Evolutionary conservation across 2,113 vertebrate species (phyloP).

Genomic region (Thunnus thynnus): DNA sequence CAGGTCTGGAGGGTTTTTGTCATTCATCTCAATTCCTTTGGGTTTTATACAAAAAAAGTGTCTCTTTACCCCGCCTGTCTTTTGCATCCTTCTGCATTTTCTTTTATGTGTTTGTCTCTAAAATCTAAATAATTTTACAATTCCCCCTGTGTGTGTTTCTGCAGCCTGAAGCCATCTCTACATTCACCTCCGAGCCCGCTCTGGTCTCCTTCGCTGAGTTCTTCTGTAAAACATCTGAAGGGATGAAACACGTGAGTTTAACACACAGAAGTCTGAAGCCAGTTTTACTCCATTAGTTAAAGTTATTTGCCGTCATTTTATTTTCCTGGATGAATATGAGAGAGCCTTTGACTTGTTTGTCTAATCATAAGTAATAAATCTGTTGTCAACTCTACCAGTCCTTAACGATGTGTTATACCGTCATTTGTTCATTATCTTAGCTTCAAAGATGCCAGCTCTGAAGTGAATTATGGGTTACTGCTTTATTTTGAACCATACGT

Average conservation of each 20-base stretch:
- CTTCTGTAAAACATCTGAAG: conserved; percentile 93
- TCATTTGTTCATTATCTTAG: background rate
- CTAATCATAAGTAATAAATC: too few species aligned
- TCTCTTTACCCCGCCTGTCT: background rate
- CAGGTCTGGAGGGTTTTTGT: background rate
- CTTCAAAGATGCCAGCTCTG: background rate
- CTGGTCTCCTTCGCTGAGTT: conserved; percentile 95
- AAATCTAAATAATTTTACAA: background rate
- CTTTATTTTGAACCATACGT: too few species aligned
- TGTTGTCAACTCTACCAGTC: too few species aligned
- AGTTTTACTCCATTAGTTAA: background rate
- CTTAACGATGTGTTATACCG: background rate
- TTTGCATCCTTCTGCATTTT: background rate
- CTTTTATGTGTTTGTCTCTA: background rate
- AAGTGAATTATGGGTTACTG: too few species aligned
- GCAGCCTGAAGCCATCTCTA: conserved; percentile 95
- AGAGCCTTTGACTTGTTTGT: background rate
- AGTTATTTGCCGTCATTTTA: background rate
- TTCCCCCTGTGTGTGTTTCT: conserved; percentile 5
- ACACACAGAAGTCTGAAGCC: background rate
- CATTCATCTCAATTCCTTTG: too few species aligned
- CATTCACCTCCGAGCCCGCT: conserved; percentile 95
- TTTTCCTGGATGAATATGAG: background rate
- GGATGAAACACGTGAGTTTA: conserved; percentile 87
- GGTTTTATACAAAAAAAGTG: too few species aligned